phyloP scores from a whole-genome alignment of 2,888 invertebrate genomes.

The Punctoribates punctum region DNA sequence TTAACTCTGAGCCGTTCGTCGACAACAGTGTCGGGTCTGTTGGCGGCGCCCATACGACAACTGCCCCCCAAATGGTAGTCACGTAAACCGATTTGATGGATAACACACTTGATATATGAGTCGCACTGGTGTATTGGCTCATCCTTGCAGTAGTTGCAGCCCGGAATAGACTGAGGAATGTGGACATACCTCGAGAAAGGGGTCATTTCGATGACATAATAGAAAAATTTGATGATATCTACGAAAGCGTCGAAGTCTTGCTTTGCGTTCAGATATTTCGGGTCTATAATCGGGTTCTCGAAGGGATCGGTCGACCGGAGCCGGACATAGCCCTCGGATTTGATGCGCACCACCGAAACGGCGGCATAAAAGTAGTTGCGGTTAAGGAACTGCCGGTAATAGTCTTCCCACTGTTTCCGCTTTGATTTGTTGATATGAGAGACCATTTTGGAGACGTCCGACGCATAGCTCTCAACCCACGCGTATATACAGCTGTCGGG shows the following conservation, averaged over 20 bases:
- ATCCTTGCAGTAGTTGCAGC: constrained; percentile 2
- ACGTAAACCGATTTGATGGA: not conserved
- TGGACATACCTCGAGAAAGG: not conserved
- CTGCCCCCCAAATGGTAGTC: not conserved
- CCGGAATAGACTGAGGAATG: not conserved
- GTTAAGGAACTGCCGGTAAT: not conserved
- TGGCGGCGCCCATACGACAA: constrained; percentile 27
- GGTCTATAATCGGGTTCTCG: not conserved
- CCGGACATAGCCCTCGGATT: constrained; percentile 14
- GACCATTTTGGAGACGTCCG: not conserved
- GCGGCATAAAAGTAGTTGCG: not conserved
- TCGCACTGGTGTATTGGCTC: not conserved
- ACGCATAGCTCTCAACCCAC: not conserved
- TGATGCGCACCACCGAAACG: not conserved
- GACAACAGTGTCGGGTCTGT: constrained; percentile 11
- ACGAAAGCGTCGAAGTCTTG: not conserved
- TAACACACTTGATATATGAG: constrained; percentile 28
- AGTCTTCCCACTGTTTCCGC: not conserved
- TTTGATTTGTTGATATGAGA: not conserved
- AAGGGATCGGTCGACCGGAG: constrained; percentile 16
- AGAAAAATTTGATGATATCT: constrained; percentile 15
- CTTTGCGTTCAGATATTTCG: not conserved
- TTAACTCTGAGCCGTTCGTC: constrained; percentile 26
- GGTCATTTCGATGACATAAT: not conserved
- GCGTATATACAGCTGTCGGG: not conserved